A percentile compares a stretch with the other conserved stretches of the same genome.
Conservation (phyloP, 2,888 invertebrate species). For the Melinopterus prodromus region DNA sequence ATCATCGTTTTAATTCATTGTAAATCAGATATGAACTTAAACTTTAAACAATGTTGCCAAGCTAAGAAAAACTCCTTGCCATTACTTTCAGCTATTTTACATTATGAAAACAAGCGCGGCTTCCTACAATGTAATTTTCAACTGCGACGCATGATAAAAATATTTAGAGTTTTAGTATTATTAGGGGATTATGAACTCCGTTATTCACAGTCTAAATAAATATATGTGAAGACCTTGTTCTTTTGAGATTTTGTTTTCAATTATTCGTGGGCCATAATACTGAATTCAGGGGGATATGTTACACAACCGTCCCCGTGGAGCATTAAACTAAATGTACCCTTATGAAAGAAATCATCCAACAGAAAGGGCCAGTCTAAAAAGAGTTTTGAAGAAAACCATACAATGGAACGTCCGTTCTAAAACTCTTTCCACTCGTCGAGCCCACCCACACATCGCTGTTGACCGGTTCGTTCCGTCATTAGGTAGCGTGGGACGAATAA, state of each 20-base stretch:
- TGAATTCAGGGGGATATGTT: not conserved
- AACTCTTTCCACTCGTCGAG: not conserved
- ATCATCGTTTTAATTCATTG: too few relatives aligned
- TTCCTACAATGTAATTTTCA: too few relatives aligned
- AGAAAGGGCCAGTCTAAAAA: not conserved
- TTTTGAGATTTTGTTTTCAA: not conserved
- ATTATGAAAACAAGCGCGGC: too few relatives aligned
- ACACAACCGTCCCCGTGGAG: not conserved
- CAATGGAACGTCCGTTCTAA: not conserved
- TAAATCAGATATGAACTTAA: too few relatives aligned
- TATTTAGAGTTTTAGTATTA: too few relatives aligned
- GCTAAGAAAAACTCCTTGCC: too few relatives aligned
- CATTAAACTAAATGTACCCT: constrained; percentile 4
- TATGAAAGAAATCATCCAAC: not conserved
- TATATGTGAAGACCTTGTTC: not conserved
- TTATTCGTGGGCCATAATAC: not conserved
- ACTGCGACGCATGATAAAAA: too few relatives aligned
- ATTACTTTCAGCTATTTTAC: too few relatives aligned
- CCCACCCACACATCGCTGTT: not conserved
- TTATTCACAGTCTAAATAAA: not conserved
- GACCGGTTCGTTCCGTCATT: constrained; percentile 8
- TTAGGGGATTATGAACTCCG: too few relatives aligned
- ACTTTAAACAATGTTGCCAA: too few relatives aligned
- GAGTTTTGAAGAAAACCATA: not conserved
- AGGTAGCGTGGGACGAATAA: constrained; percentile 13